Evolutionary conservation across 2,113 vertebrate genomes (phyloP).

Genomic region (Atherinomorus stipes): DNA sequence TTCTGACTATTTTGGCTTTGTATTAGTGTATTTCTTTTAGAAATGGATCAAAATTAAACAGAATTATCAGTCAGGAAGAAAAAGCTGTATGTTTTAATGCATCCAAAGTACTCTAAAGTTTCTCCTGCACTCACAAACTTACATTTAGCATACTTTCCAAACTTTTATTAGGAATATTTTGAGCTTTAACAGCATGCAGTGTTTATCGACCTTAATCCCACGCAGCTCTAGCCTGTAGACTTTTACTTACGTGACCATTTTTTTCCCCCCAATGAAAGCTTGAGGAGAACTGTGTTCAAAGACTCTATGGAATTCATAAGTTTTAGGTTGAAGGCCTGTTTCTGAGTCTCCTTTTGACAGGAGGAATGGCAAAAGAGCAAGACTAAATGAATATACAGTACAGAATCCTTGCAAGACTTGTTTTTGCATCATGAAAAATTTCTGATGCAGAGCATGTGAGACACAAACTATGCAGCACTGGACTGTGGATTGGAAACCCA

Average conservation of each 20-base stretch:
- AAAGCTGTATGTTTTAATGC: neutral
- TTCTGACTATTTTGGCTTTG: neutral
- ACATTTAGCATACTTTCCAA: neutral
- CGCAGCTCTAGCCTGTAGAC: constrained; percentile 32
- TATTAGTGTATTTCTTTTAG: neutral
- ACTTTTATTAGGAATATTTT: constrained; percentile 13
- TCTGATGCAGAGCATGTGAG: constrained; percentile 60
- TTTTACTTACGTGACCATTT: constrained; percentile 20
- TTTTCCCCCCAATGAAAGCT: constrained; percentile 23
- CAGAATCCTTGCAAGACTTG: constrained; percentile 37
- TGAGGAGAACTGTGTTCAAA: constrained; percentile 25
- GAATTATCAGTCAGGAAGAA: constrained; percentile 8
- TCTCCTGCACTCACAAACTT: neutral
- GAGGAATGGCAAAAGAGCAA: constrained; percentile 29
- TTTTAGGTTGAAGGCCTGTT: constrained; percentile 35
- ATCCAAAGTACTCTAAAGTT: neutral
- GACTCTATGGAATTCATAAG: constrained; percentile 26
- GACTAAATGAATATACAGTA: constrained; percentile 54
- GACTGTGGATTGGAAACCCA: constrained; percentile 55
- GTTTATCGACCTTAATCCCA: constrained; percentile 40
- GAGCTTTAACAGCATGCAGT: neutral
- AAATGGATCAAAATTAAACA: constrained; percentile 7
- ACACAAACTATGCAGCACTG: constrained; percentile 45
- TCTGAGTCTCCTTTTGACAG: constrained; percentile 54
- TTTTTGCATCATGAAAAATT: constrained; percentile 5